Conservation (phyloP, 2,888 invertebrate species). For the Platycheirus rosarum region DNA sequence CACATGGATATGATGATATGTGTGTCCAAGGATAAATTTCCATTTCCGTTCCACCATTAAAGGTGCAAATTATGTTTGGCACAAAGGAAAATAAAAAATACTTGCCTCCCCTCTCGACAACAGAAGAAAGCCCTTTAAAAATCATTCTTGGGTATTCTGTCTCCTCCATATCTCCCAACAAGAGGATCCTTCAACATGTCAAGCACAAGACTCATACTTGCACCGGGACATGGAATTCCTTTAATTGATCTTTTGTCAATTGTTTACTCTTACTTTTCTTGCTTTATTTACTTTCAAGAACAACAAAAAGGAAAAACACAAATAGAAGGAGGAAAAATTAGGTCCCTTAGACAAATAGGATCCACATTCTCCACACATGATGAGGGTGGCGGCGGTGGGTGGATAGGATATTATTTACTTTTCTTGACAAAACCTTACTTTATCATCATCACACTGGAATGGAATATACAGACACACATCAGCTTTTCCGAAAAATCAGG, state of each 20-base stretch:
- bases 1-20: conserved; percentile 37
- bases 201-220: conserved; percentile 38
- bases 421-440: conserved; percentile 53
- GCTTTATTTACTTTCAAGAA: conserved; percentile 6
- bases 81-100: conserved; percentile 26
- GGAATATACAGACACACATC: too few species aligned
- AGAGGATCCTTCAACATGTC: conserved; percentile 55
- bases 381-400: conserved; percentile 15
- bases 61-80: conserved; percentile 53
- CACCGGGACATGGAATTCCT: conserved; percentile 37
- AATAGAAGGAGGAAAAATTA: conserved; percentile 39
- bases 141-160: not conserved
- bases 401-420: conserved; percentile 67
- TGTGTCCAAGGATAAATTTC: conserved; percentile 28
- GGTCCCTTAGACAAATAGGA: conserved; percentile 57
- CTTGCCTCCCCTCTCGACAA: conserved; percentile 1
- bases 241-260: conserved; percentile 71
- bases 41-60: conserved; percentile 10
- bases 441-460: conserved; percentile 52
- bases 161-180: not conserved
- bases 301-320: not conserved
- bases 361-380: conserved; percentile 19
- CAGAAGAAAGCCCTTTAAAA: conserved; percentile 3
- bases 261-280: conserved; percentile 51
- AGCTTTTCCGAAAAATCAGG: conserved; percentile 9